A percentile compares a stretch with the other conserved stretches of the same genome.
phyloP scores from a whole-genome alignment of 1,140 invertebrate species.

The Carcinoscorpius rotundicauda region DNA sequence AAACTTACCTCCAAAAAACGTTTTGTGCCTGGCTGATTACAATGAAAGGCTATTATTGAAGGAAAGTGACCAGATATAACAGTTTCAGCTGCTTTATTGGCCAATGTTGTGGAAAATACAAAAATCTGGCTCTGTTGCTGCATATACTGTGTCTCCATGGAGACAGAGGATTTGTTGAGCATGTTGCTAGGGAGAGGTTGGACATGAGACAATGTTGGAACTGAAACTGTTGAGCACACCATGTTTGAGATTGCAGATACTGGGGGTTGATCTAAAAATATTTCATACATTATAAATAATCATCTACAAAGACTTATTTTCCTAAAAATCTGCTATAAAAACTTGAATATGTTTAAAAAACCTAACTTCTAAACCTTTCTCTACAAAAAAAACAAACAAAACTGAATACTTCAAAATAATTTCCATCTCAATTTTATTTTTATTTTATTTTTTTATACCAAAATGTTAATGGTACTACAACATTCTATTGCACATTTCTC shows the following conservation, averaged over 20 bases:
- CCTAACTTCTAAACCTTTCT: no score
- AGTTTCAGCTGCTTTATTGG: slow-evolving; percentile 87
- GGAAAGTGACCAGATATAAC: slow-evolving; percentile 76
- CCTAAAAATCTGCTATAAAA: no score
- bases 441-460: no score
- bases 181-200: slow-evolving; percentile 65
- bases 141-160: slow-evolving; percentile 68
- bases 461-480: no score
- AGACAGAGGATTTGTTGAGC: slow-evolving; percentile 62
- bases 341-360: no score
- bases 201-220: slow-evolving; percentile 29
- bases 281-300: background rate
- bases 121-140: slow-evolving; percentile 97
- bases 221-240: slow-evolving; percentile 16
- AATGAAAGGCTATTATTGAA: slow-evolving; percentile 89
- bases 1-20: slow-evolving; percentile 73
- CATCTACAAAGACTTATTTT: no score
- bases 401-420: no score
- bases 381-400: no score
- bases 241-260: slow-evolving; percentile 21
- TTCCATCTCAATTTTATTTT: no score
- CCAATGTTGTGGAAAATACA: slow-evolving; percentile 87
- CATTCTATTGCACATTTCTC: no score
- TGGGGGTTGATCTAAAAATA: slow-evolving; percentile 11
- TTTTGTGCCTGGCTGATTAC: slow-evolving; percentile 86